phyloP scores from a whole-genome alignment of 1,140 invertebrate species.

The Brachionus plicatilis region DNA sequence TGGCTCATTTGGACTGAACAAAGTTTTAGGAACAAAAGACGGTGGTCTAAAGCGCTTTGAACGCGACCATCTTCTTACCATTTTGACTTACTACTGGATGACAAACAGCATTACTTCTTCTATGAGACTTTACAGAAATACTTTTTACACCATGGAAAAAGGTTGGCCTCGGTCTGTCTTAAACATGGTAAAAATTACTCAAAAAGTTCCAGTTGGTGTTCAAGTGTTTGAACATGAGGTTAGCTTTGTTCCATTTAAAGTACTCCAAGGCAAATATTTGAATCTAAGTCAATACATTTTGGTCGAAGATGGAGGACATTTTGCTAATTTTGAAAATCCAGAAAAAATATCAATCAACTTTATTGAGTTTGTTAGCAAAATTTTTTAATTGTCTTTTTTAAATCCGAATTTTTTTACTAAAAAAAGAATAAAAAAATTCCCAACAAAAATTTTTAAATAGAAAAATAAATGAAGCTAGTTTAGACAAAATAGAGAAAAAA shows the following conservation, averaged over 20 bases:
- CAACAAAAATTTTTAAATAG: too few relatives aligned
- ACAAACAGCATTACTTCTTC: conserved; percentile 71
- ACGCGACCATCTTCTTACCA: conserved; percentile 73
- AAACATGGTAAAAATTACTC: conserved; percentile 42
- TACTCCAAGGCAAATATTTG: conserved; percentile 46
- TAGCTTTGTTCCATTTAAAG: conserved; percentile 44
- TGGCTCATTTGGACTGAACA: conserved; percentile 62
- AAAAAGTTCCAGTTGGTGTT: conserved; percentile 53
- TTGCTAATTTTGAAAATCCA: conserved; percentile 68
- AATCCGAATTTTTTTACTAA: too few relatives aligned
- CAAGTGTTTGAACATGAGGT: conserved; percentile 55
- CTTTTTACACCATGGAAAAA: conserved; percentile 56
- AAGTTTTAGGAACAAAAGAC: conserved; percentile 62
- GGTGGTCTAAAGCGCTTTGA: conserved; percentile 60
- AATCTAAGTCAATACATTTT: conserved; percentile 52
- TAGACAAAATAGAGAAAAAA: not conserved
- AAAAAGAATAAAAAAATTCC: not conserved
- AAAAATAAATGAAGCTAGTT: not conserved
- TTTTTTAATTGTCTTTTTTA: not conserved
- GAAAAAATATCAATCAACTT: conserved; percentile 41
- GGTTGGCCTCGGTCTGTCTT: conserved; percentile 56
- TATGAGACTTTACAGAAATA: conserved; percentile 69
- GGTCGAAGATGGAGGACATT: conserved; percentile 68
- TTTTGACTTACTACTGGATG: conserved; percentile 81
- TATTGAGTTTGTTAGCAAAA: conserved; percentile 34